Base-by-base conservation (phyloP, 2,797 vertebrate genomes). In the Apogon talboti region DNA sequence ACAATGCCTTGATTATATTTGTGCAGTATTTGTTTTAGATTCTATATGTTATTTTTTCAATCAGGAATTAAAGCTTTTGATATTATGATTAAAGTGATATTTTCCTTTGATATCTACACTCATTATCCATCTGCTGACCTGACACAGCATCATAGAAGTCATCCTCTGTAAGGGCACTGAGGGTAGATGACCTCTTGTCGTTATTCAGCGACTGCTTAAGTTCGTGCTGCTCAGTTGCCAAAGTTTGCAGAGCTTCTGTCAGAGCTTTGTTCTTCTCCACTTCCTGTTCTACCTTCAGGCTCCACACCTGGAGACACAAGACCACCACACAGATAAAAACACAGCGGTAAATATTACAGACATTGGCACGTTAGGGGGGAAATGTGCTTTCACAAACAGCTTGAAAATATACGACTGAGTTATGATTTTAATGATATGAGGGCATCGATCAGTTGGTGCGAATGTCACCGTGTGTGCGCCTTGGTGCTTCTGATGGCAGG, bases 131-230 rank as follows among this genome's bases (percentile, higher is more conserved):
- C 33, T 86, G 87, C 90, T 86, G 74, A 98, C 97, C 96, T 94
- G 97, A 98, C 76, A 95, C 75, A 12, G 96, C 96, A 56, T 98
- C 96, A 81, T 95, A 97, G 95, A 97, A 98, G 76, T 96, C 94
- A 84, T 97, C 95, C 78, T 95, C 95, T n/a, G 93, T 95, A 74
- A 95, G 87, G 69, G 90, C 87, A 73, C 93, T 93, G 61, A 82
- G 83, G 12, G 93, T 90, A 0, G 94, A 93, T 1, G 90, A 95
- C 63, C 94, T 96, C 69, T 62, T 67, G 60, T 64, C 78, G 80
- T 90, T 94, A 59, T 88, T 91, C 64, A 95, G 85, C 0, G 94
- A 95, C 86, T 93, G 93, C 84, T 96, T 93, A 86, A 96, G 89
- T 76, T 96, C 91, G 89, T 96, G 92, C 76, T 95, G 95, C 24